Base-by-base conservation (phyloP, 2,888 invertebrate genomes). In the Amphiduros pacificus region DNA sequence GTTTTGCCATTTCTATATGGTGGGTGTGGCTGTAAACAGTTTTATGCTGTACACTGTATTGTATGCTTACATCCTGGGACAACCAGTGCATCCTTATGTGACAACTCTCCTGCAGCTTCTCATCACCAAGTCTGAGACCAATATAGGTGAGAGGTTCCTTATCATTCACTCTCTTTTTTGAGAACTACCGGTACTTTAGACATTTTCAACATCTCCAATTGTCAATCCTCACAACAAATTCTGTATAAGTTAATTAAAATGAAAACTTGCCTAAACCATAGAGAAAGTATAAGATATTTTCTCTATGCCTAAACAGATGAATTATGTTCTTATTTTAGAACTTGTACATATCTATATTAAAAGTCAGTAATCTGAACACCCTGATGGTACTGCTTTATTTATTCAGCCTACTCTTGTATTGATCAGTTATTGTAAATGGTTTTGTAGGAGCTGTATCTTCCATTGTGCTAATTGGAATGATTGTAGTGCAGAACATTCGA, bases 1-100 rank as follows among this genome's bases (percentile, higher is more conserved):
- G 65, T 65, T 65, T 27, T 28, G 41, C 2, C 53, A 61, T 40
- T 65, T 65, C 54, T 65, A 65, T 29, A 26, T 60, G 4, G 28
- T 60, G 5, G 65, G 65, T 2, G 36, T 22, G 4, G 11, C 60
- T 14, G 53, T 51, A 27, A 65, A 65, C 36, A 63, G 65, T 5
- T 31, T 20, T 24, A 50, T 50, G 24, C 20, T 55, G 6, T 55
- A 51, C 22, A 11, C 55, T 17, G 44, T 55, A 17, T 24, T 31
- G 1, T 24, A 40, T 26, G 36, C 59, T n/a, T 65, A 62, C 52
- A 31, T 65, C 26, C 32, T 44, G 22, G 59, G 61, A n/a, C 36
- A 26, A 20, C 24, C 51, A 20, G 58, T 58, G 24, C 62, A 58
- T 14, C 29, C 14, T 3, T 41, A 36, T n/a, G 20, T 61, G 4